Evolutionary conservation across 2,888 invertebrate species (phyloP), one percentile per base, ranked within the genome.

Genomic region (Microctonus hyperodae): DNA sequence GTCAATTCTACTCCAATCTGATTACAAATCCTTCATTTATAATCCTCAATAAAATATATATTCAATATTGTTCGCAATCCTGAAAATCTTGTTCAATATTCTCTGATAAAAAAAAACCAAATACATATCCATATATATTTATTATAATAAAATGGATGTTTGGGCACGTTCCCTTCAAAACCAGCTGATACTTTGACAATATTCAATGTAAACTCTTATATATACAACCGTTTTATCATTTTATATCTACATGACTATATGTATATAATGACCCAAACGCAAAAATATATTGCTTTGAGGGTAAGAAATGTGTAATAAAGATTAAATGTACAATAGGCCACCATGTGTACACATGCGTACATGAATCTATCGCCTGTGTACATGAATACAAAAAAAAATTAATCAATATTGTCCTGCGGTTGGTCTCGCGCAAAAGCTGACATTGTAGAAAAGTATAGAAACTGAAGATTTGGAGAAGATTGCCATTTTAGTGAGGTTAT

Each of bases 311-410:
- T n/a, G n/a, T n/a, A n/a, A n/a, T n/a, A n/a, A n/a, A n/a, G 11
- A 28, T 48, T 6, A 22, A 60, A 33, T 48, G 33, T 28, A 59
- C 48, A 60, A 51, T 22, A 60, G 50, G 10, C 9, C 20, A 48
- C 23, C 25, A 59, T 59, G 33, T 60, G 60, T 50, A 60, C 60
- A 60, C 60, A 50, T 60, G 60, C 60, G 60, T 60, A 60, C 50
- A 60, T 31, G 50, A 48, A 60, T 50, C 60, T 22, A 50, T 60
- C 50, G 28, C 60, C 44, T 60, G 33, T 33, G 20, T n/a, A 44
- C 6, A 58, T 58, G n/a, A 16, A 44, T 44, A 35, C 48, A 61
- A 22, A 55, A 22, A 53, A 53, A 53, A 62, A 62, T 33, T 62
- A 37, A 62, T 62, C 62, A 62, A 62, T 62, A 62, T 62, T 51